phyloP scores from a whole-genome alignment of 92 coral and sea anemone species.

The Epizoanthus scotinus region DNA sequence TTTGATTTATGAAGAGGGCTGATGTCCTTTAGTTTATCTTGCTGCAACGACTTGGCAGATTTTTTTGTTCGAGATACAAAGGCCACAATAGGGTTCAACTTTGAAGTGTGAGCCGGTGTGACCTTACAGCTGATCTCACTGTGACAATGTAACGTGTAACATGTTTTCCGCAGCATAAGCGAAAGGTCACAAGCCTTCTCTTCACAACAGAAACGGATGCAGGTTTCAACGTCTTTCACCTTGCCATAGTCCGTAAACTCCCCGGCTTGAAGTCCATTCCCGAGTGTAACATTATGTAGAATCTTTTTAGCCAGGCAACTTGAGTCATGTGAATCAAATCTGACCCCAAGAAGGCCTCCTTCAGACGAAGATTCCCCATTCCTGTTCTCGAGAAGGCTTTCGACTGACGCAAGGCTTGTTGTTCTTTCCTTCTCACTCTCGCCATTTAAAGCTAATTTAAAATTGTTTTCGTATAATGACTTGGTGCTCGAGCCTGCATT shows the following conservation, averaged over 20 bases:
- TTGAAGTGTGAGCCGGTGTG: slow-evolving; percentile 65
- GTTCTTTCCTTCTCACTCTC: slow-evolving; percentile 2
- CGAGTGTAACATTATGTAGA: slow-evolving; percentile 72
- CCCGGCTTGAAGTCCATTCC: slow-evolving; percentile 83
- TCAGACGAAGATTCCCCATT: not conserved
- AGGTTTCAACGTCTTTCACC: slow-evolving; percentile 65
- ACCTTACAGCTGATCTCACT: slow-evolving; percentile 55
- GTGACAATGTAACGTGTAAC: slow-evolving; percentile 76
- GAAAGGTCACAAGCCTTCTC: slow-evolving; percentile 75
- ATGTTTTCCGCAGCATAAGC: slow-evolving; percentile 62
- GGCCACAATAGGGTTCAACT: slow-evolving; percentile 62
- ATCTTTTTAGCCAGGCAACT: slow-evolving; percentile 54
- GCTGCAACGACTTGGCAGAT: not conserved
- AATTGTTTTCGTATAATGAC: not conserved
- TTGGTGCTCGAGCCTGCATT: not conserved
- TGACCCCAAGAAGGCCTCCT: slow-evolving; percentile 28
- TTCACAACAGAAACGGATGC: slow-evolving; percentile 71
- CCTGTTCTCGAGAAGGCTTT: slow-evolving; percentile 36
- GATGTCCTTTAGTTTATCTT: slow-evolving; percentile 13
- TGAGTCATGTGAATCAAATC: slow-evolving; percentile 32
- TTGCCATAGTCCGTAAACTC: slow-evolving; percentile 87
- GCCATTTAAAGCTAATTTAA: slow-evolving; percentile 4
- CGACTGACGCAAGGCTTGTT: slow-evolving; percentile 26
- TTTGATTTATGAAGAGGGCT: slow-evolving; percentile 24
- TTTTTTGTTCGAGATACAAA: slow-evolving; percentile 57